Conservation (phyloP, 53 echinoderm and acorn worm genomes). For the Holothuria leucospilota region DNA sequence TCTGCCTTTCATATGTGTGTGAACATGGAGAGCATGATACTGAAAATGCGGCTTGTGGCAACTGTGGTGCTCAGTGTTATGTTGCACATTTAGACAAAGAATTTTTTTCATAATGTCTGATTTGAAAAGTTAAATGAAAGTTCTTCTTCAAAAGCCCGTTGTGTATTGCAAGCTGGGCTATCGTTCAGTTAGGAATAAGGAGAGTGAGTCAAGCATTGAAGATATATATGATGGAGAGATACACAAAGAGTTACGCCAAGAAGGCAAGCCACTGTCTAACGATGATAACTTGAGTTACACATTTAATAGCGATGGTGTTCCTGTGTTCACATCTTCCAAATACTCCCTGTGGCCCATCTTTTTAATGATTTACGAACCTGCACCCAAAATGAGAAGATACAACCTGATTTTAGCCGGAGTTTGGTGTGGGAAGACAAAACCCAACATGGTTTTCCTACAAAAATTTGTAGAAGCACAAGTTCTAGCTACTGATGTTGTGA, state of each 20-base stretch:
- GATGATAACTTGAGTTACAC: not conserved
- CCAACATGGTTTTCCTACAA: too few relatives aligned
- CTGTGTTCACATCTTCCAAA: slow-evolving; percentile 20
- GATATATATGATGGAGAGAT: slow-evolving; percentile 24
- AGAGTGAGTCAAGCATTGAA: not conserved
- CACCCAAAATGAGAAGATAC: too few relatives aligned
- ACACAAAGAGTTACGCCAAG: not conserved
- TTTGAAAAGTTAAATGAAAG: slow-evolving; percentile 30
- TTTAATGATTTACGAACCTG: not conserved
- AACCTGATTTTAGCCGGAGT: too few relatives aligned
- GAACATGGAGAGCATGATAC: not conserved
- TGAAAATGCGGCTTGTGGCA: slow-evolving; percentile 6
- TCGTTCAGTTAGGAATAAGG: not conserved
- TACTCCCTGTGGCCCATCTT: slow-evolving; percentile 43
- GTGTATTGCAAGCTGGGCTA: slow-evolving; percentile 7
- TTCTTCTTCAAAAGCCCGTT: not conserved
- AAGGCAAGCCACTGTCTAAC: not conserved
- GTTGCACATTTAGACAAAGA: slow-evolving; percentile 9
- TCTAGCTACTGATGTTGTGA: slow-evolving; percentile 1
- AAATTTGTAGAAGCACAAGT: slow-evolving; percentile 8
- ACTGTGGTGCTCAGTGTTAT: slow-evolving; percentile 26
- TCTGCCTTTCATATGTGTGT: slow-evolving; percentile 27
- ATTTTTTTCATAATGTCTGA: slow-evolving; percentile 41
- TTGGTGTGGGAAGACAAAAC: too few relatives aligned
- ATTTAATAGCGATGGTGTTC: slow-evolving; percentile 16